Evolutionary conservation across 37 sponge, comb jelly and placozoan genomes (phyloP), one percentile per base, ranked within the genome.

Genomic region (Sycon ciliatum): DNA sequence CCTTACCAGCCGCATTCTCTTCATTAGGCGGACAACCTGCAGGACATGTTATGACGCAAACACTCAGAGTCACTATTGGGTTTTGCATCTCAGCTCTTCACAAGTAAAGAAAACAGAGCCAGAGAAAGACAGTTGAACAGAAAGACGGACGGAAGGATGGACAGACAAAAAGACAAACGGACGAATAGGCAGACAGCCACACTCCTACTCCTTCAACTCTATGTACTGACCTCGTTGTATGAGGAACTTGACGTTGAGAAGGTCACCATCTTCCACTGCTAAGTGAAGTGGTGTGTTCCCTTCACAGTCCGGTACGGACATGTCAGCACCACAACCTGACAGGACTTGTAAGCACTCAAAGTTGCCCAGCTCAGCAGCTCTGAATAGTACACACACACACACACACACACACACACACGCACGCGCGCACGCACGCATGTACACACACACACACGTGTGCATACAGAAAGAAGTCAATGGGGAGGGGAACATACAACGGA

Each of bases 261-360:
- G 9, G 55, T 68, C 54, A 52, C 70, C 70, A 13, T 9, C 39
- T 68, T 38, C 56, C 7, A 56, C 22, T 36, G 56, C 26, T 13
- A 9, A 54, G 26, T 68, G 70, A 57, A 68, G 9, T 36, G 56
- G 13, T 52, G 70, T 68, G 55, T 68, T 56, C 9, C 70, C 70
- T 68, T 68, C 22, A 11, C n/a, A 11, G 22, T 60, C 63, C n/a
- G 73, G 3, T n/a, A 52, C 20, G 5, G 67, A 67, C 62, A 93
- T 86, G 75, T 89, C 77, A 4, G 87, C 91, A 32, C 91, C 81
- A 72, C 77, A 93, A 0, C 82, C 90, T 2, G 94, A 84, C 34
- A 93, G 74, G 3, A 58, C 54, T 28, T 89, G 92, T 18, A 93
- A 80, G n/a, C n/a, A n/a, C n/a, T n/a, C n/a, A n/a, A n/a, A n/a